Conservation (phyloP, 2,113 vertebrate species). For the Miniopterus natalensis region DNA sequence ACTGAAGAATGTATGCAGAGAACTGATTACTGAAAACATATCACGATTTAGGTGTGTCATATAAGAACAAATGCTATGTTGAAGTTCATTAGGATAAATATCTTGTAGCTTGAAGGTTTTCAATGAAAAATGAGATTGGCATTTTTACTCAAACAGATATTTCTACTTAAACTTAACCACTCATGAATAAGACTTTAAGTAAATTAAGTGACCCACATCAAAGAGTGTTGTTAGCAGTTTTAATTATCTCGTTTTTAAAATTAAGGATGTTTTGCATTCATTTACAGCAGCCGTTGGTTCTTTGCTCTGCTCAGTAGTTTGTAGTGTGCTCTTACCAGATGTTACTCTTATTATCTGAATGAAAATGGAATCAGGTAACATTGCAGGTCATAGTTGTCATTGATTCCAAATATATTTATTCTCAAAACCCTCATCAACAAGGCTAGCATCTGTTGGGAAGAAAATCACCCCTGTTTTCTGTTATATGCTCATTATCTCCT, state of each 20-base stretch:
- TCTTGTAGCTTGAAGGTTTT: constrained; percentile 61
- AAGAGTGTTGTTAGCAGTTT: constrained; percentile 82
- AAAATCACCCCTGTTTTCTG: constrained; percentile 64
- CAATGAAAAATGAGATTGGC: constrained; percentile 76
- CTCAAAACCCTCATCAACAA: constrained; percentile 76
- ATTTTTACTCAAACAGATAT: constrained; percentile 63
- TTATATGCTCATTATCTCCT: constrained; percentile 53
- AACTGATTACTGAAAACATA: not conserved
- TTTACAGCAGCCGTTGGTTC: constrained; percentile 80
- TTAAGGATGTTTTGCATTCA: constrained; percentile 78
- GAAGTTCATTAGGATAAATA: constrained; percentile 53
- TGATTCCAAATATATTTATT: constrained; percentile 81
- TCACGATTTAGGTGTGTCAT: not conserved
- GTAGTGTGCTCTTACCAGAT: constrained; percentile 80
- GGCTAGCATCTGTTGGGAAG: constrained; percentile 70
- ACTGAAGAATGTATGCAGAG: not conserved
- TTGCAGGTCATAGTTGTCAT: constrained; percentile 74
- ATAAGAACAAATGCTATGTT: not conserved
- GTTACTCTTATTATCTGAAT: constrained; percentile 84
- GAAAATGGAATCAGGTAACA: constrained; percentile 80
- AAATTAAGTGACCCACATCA: constrained; percentile 80
- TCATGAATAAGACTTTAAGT: constrained; percentile 80
- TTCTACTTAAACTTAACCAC: constrained; percentile 73
- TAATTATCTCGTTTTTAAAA: constrained; percentile 85
- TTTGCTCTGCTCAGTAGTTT: constrained; percentile 80